These are phyloP conservation scores for Ctenodactylus gundi DNA, from an alignment of 2,113 vertebrate species.

Conservation along the genomic window DNA sequence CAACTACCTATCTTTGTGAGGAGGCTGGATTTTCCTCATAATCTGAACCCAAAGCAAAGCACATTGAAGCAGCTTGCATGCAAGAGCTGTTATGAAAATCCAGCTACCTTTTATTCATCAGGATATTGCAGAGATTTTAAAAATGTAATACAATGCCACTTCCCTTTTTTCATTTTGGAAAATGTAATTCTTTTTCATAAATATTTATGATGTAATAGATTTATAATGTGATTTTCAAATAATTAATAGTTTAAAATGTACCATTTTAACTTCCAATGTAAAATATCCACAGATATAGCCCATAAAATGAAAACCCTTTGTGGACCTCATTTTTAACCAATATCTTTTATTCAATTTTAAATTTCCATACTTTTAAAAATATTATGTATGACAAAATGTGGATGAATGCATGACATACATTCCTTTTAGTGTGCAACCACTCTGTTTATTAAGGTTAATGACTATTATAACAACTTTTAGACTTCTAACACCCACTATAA, in stretches of 20 bases:
- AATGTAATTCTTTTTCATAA: not conserved
- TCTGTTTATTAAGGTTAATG: not conserved
- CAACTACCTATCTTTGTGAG: not conserved
- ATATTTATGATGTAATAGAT: not conserved
- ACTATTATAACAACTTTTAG: not conserved
- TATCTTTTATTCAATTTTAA: not conserved
- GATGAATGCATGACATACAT: not conserved
- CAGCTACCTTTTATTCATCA: not conserved
- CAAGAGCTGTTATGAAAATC: slow-evolving; percentile 3
- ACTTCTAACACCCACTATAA: not conserved
- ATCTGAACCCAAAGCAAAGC: not conserved
- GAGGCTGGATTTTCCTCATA: not conserved
- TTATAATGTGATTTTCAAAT: slow-evolving; percentile 17
- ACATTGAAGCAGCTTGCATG: not conserved
- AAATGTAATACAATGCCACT: not conserved
- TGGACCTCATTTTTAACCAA: not conserved
- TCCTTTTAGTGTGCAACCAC: not conserved
- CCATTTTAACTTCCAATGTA: not conserved
- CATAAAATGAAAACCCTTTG: not conserved
- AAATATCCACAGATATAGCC: not conserved
- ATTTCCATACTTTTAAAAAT: not conserved
- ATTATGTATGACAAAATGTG: slow-evolving; percentile 22
- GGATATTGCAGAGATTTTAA: not conserved
- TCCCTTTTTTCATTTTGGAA: slow-evolving; percentile 5
- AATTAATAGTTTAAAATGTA: not conserved